Evolutionary conservation across 1,140 invertebrate genomes (phyloP), one percentile per base, ranked within the genome.

Genomic region (Pseudobourletiella spinata): DNA sequence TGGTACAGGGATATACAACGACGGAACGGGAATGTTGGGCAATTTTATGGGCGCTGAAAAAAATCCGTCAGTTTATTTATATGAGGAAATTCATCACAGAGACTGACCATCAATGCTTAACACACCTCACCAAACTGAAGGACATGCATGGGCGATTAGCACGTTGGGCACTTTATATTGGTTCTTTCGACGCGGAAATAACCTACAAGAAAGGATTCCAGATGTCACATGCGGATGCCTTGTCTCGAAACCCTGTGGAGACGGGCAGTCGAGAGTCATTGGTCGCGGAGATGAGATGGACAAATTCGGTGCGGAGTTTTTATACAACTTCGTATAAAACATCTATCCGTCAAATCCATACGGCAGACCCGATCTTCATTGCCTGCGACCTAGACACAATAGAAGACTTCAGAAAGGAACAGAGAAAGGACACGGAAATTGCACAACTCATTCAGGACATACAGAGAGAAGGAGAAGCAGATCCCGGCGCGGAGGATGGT

Each of bases 11-110:
- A 16, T 59, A 50, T 16, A 30, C 20, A 3, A 20, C 32, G n/a
- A 76, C 72, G 20, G 77, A 81, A 66, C 63, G 68, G 28, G 75
- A 79, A 67, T 71, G 69, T 22, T 54, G 76, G 15, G 73, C 72
- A 1, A 61, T 78, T 14, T 69, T 75, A 16, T 78, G 71, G 69
- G 71, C 71, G 2, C 60, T 73, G 43, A 64, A 74, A 55, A 71
- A 75, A 35, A 76, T 76, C 56, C 57, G 72, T 18, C 58, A 65
- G 2, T 77, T 74, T 65, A 8, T 76, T 1, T 75, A 74, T 59
- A 76, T 76, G 11, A 70, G 59, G 32, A 24, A 20, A 18, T 59
- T 59, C 35, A 43, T 24, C 14, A 44, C 50, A 0, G 0, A 25
- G 0, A 46, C 57, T 0, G 57, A 58, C 24, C 24, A 25, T 2